Conservation (phyloP, 2,113 vertebrate species). For the Pollachius pollachius region DNA sequence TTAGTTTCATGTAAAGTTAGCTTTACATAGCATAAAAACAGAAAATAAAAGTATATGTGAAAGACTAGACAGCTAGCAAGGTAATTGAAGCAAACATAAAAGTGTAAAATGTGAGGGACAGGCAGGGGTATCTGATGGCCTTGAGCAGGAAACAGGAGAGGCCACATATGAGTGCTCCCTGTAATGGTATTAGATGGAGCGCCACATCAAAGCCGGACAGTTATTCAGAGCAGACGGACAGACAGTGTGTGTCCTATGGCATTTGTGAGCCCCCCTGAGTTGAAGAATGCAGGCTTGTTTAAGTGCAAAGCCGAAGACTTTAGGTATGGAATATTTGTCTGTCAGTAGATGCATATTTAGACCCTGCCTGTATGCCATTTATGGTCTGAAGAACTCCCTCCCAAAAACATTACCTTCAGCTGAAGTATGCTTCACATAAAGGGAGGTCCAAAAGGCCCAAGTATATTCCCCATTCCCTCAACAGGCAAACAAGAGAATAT, state of each 20-base stretch:
- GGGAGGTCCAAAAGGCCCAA: no score
- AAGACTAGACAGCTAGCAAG: no score
- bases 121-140: constrained; percentile 46
- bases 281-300: constrained; percentile 47
- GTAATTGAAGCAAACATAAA: background rate
- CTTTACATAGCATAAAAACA: no score
- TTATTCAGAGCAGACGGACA: constrained; percentile 18
- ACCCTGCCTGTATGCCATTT: constrained; percentile 13
- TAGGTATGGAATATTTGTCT: constrained; percentile 15
- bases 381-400: constrained; percentile 4
- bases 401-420: background rate
- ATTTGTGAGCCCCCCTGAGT: constrained; percentile 21
- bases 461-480: no score
- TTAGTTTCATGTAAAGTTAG: no score
- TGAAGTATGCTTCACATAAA: no score
- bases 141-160: constrained; percentile 40
- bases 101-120: constrained; percentile 39
- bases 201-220: constrained; percentile 54
- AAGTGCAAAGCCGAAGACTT: constrained; percentile 31
- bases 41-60: no score
- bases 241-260: constrained; percentile 24
- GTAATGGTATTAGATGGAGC: constrained; percentile 41
- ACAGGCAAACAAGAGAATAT: no score
- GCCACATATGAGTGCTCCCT: constrained; percentile 47
- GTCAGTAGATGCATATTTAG: constrained; percentile 5